A percentile compares a stretch with the other conserved stretches of the same genome.
Conservation (phyloP, 2,113 vertebrate genomes). For the Chrysemys picta region DNA sequence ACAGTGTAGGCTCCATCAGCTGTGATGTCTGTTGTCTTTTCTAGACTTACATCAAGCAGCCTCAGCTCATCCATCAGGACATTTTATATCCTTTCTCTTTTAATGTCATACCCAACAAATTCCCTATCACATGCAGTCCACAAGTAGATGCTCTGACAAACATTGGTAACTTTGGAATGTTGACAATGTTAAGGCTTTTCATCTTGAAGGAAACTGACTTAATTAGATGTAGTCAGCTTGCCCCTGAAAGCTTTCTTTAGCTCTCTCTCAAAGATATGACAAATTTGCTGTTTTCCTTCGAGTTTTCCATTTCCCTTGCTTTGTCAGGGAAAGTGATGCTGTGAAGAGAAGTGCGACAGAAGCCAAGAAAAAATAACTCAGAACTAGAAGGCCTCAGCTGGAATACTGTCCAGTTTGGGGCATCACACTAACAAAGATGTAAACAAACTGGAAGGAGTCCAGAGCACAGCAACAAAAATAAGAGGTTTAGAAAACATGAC, state of each 20-base stretch:
- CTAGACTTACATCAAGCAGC: slow-evolving; percentile 76
- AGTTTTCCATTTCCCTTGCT: slow-evolving; percentile 64
- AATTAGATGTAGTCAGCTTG: slow-evolving; percentile 73
- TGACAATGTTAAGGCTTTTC: slow-evolving; percentile 71
- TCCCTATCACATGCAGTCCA: slow-evolving; percentile 66
- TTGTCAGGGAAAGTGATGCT: slow-evolving; percentile 42
- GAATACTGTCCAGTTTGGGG: not conserved
- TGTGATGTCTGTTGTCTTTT: slow-evolving; percentile 74
- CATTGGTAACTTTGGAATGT: slow-evolving; percentile 74
- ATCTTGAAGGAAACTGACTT: slow-evolving; percentile 76
- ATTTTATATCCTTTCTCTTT: slow-evolving; percentile 77
- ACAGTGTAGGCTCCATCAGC: slow-evolving; percentile 72
- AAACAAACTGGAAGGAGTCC: not conserved
- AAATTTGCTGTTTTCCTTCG: slow-evolving; percentile 66
- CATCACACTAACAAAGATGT: not conserved
- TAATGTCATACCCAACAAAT: slow-evolving; percentile 75
- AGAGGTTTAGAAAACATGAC: not conserved
- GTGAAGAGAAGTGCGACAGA: slow-evolving; percentile 40
- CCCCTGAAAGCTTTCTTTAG: slow-evolving; percentile 75
- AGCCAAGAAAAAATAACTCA: slow-evolving; percentile 36
- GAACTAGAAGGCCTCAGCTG: not conserved
- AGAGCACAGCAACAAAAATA: not conserved
- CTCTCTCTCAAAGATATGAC: slow-evolving; percentile 75
- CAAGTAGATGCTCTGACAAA: slow-evolving; percentile 65
- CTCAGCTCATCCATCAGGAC: slow-evolving; percentile 73